phyloP scores from a whole-genome alignment of 1,140 invertebrate species.

The Saccostrea cuccullata region DNA sequence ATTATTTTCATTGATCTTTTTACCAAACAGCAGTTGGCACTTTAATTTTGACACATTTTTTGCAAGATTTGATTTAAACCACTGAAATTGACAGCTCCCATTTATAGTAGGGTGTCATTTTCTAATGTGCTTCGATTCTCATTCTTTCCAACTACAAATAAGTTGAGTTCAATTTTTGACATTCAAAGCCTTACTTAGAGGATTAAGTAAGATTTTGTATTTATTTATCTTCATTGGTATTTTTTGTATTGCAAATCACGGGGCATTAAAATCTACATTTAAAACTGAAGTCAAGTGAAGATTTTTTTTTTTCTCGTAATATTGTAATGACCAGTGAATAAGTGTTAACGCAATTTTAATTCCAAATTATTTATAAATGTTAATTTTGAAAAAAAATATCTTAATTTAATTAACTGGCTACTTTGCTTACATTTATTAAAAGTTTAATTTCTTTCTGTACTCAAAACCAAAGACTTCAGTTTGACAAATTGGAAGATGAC shows the following conservation, averaged over 20 bases:
- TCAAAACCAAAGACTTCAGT: too few relatives aligned
- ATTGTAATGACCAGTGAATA: too few relatives aligned
- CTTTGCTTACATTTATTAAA: too few relatives aligned
- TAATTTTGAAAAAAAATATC: too few relatives aligned
- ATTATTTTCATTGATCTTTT: background rate
- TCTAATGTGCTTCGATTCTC: background rate
- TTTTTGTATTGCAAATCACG: background rate
- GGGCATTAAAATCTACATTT: background rate
- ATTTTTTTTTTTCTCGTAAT: background rate
- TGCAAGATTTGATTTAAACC: background rate
- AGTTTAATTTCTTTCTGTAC: too few relatives aligned
- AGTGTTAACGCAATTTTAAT: too few relatives aligned
- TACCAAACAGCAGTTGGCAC: background rate
- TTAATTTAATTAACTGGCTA: too few relatives aligned
- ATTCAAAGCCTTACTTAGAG: background rate
- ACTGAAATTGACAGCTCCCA: background rate
- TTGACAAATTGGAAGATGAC: too few relatives aligned
- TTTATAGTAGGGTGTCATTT: background rate
- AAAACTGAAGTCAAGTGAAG: background rate
- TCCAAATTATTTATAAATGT: too few relatives aligned
- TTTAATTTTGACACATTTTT: constrained; percentile 2
- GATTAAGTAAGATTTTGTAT: background rate
- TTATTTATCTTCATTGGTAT: background rate
- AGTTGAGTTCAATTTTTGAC: background rate
- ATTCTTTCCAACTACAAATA: background rate